Percentiles rank a stretch among this genome's conserved stretches.
phyloP scores from a whole-genome alignment of 2,113 vertebrate genomes.

The Capricornis sumatraensis region DNA sequence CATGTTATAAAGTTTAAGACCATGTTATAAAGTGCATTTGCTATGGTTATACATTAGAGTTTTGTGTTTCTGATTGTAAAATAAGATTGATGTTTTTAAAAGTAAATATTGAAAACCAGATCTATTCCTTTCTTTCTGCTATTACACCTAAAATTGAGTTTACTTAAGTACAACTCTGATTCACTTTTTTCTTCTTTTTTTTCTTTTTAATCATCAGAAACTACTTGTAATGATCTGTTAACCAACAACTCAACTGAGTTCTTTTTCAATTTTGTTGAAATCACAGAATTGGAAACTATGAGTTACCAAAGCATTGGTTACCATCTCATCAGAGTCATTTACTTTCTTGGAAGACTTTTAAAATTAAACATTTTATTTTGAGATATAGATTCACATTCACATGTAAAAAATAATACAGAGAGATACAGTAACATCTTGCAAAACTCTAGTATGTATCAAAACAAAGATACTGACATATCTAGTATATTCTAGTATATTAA shows the following conservation, averaged over 20 bases:
- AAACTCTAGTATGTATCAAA: not conserved
- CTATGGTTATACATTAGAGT: not conserved
- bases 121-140: not conserved
- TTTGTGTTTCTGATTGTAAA: not conserved
- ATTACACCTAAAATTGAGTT: not conserved
- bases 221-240: slow-evolving; percentile 35
- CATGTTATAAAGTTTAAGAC: not conserved
- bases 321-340: not conserved
- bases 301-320: not conserved
- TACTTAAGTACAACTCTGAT: not conserved
- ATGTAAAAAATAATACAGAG: not conserved
- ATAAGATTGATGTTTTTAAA: not conserved
- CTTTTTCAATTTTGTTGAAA: slow-evolving; percentile 15
- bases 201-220: not conserved
- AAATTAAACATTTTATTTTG: slow-evolving; percentile 25
- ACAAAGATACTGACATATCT: not conserved
- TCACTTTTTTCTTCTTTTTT: not conserved
- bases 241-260: not conserved
- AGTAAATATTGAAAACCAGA: slow-evolving; percentile 1
- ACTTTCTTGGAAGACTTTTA: not conserved
- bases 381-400: not conserved
- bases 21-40: not conserved
- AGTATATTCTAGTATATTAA: not conserved
- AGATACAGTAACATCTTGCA: not conserved
- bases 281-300: not conserved